Base-by-base conservation (phyloP, 2,113 vertebrate species). In the Macroglossus sobrinus region DNA sequence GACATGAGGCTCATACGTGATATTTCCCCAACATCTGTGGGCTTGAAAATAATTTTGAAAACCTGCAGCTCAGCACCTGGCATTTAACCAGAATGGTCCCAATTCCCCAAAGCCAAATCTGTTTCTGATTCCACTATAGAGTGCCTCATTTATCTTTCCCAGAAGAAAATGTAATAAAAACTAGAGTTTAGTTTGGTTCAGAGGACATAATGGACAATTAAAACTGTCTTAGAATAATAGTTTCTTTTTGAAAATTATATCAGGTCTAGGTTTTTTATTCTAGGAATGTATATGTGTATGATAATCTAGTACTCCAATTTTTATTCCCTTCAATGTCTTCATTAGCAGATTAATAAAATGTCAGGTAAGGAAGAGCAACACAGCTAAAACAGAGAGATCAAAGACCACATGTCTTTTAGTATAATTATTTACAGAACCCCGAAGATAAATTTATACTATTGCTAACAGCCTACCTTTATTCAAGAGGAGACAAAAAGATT, bases 21-120 rank as follows among this genome's bases (percentile, higher is more conserved):
- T 35, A 18, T 72, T 74, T 93, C 68, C 78, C 55, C 61, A 47
- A 75, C 33, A 57, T 91, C 45, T 55, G 19, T 40, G 53, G 68
- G 21, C 21, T 91, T 91, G 40, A 93, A 95, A 92, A 80, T 55
- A 84, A 10, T 74, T 86, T 57, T 87, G 21, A 92, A 94, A 88
- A 45, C 50, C 59, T 50, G 2, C 35, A 63, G 40, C 81, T 91
- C 55, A 96, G 53, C 69, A 33, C 33, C 59, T 93, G 72, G 61
- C 64, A 45, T 93, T 84, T 87, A 50, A 74, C 35, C 81, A 93
- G 71, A 94, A 93, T 1, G 61, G 28, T 24, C 43, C 57, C 71
- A 84, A 22, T 2, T 69, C 43, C 47, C 33, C 28, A 87, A 87
- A 88, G 38, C 2, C 71, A 84, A 72, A 79, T 86, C 55, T 55